These are phyloP conservation scores for Lepus timidus DNA, from an alignment of 2,113 vertebrate genomes.

Conservation along the genomic window DNA sequence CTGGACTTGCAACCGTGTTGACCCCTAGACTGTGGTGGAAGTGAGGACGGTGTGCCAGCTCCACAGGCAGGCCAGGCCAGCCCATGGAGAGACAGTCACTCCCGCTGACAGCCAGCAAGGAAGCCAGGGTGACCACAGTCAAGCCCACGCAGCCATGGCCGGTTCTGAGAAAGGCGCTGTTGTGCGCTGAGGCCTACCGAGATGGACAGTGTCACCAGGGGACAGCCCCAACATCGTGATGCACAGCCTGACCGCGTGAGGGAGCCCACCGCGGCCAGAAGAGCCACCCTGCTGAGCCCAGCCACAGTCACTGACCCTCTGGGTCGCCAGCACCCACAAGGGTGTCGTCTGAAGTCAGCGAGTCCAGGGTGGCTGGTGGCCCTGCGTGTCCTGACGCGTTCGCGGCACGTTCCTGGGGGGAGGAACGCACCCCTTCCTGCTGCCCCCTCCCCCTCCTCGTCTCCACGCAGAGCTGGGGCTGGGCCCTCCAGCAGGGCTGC, in stretches of 20 bases:
- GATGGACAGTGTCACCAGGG: rapidly evolving
- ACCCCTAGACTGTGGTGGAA: rapidly evolving
- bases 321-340: rapidly evolving
- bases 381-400: too few species aligned
- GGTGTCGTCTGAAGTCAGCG: background rate
- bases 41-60: rapidly evolving
- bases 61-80: background rate
- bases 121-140: background rate
- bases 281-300: background rate
- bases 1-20: rapidly evolving
- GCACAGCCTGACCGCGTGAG: rapidly evolving
- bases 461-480: background rate
- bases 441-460: rapidly evolving
- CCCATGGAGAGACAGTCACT: background rate
- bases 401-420: too few species aligned
- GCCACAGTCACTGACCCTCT: rapidly evolving
- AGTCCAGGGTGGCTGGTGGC: rapidly evolving
- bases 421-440: too few species aligned
- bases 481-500: too few species aligned
- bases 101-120: background rate
- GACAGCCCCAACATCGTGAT: too few species aligned
- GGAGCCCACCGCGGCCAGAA: background rate
- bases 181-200: background rate
- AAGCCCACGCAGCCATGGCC: too few species aligned
- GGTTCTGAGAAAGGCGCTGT: too few species aligned